phyloP scores from a whole-genome alignment of 2,113 vertebrate species.

The Bucco capensis region DNA sequence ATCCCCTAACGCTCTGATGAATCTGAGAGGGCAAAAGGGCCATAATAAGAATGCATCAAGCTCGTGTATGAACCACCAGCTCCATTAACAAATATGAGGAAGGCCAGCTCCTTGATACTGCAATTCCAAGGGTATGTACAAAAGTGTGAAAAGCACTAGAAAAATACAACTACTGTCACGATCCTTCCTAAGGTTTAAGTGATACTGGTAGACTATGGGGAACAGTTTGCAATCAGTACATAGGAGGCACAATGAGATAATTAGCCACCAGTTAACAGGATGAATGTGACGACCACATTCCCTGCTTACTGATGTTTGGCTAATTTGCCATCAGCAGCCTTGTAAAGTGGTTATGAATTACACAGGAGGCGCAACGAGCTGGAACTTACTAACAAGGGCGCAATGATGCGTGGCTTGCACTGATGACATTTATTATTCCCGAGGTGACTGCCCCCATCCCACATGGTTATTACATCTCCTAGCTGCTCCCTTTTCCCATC shows the following conservation, averaged over 20 bases:
- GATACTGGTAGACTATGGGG: background rate
- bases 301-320: conserved; percentile 54
- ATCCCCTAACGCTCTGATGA: background rate
- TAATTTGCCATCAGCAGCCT: conserved; percentile 47
- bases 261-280: conserved; percentile 31
- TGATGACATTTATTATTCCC: accelerated
- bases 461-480: accelerated
- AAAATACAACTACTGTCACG: background rate
- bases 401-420: background rate
- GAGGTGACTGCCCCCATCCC: background rate
- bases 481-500: background rate
- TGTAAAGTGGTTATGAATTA: conserved; percentile 28
- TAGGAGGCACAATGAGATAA: conserved; percentile 23
- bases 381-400: background rate
- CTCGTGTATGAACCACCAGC: background rate
- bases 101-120: accelerated
- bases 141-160: background rate
- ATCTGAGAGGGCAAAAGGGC: background rate
- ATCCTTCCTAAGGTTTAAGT: background rate
- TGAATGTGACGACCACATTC: conserved; percentile 32
- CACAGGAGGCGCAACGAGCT: background rate
- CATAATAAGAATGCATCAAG: background rate
- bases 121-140: background rate
- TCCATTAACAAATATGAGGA: background rate
- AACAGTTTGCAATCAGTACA: conserved; percentile 23